Evolutionary conservation across 2,797 vertebrate species (phyloP).

Genomic region (Pachyuromys duprasi): DNA sequence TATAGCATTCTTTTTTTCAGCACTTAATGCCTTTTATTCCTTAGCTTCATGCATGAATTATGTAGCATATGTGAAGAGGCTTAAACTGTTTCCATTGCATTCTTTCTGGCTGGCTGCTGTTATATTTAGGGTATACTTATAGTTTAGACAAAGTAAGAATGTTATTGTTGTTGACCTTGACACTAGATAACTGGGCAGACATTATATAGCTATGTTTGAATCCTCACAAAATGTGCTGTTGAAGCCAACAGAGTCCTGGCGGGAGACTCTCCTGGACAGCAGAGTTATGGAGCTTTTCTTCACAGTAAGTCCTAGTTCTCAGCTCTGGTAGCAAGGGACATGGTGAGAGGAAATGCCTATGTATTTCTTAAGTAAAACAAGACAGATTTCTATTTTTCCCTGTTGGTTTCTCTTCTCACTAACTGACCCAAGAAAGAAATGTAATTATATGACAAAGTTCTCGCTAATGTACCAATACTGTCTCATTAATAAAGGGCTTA

Average conservation of each 20-base stretch:
- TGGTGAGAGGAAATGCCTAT: conserved; percentile 66
- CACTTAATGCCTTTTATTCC: conserved; percentile 91
- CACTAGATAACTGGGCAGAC: conserved; percentile 97
- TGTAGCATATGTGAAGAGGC: conserved; percentile 91
- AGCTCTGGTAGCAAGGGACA: conserved; percentile 75
- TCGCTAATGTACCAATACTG: conserved; percentile 13
- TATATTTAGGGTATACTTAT: conserved; percentile 87
- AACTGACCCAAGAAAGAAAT: not conserved
- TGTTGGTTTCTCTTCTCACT: not conserved
- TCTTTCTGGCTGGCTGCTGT: conserved; percentile 89
- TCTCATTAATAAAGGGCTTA: not conserved
- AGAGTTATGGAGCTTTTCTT: conserved; percentile 99
- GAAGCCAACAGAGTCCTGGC: conserved; percentile 99
- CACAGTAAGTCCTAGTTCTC: conserved; percentile 92
- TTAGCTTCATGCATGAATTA: conserved; percentile 91
- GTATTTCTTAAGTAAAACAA: conserved; percentile 76
- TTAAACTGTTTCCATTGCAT: conserved; percentile 91
- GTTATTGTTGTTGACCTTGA: conserved; percentile 98
- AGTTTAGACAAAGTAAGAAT: conserved; percentile 89
- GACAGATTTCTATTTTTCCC: conserved; percentile 49
- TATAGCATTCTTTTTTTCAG: conserved; percentile 89
- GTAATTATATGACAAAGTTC: not conserved
- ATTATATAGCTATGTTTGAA: conserved; percentile 99
- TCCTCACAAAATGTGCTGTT: conserved; percentile 99
- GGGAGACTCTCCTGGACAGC: conserved; percentile 97